Evolutionary conservation across 2,888 invertebrate species (phyloP), one percentile per base, ranked within the genome.

Genomic region (Eutolmus rufibarbis): DNA sequence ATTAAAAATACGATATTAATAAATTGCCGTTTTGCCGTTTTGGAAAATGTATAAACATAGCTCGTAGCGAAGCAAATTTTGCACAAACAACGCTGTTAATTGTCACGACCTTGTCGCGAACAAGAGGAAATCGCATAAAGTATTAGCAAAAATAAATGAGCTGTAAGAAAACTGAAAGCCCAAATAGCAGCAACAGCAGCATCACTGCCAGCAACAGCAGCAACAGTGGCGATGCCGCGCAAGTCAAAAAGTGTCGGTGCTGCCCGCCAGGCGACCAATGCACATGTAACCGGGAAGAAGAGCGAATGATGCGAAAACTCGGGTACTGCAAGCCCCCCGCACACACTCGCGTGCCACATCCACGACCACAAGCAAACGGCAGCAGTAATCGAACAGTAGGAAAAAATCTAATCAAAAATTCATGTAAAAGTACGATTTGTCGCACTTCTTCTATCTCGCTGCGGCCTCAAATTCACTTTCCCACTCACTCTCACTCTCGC

Each of bases 241-340:
- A 84, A 84, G 74, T 84, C 84, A 66, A 40, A 82, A 84, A 84
- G 84, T 84, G 40, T 84, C 40, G 28, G 84, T 46, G 9, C 56
- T 34, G 37, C n/a, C 56, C 31, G 28, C 66, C 4, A 23, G 66
- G 28, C 23, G 12, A 4, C 23, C 28, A n/a, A n/a, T 56, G 81
- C 81, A 81, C 81, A 81, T 81, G 81, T 81, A 81, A 81, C 56
- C 81, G 56, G 56, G 56, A 81, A 81, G 56, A 81, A 56, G 56
- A 56, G 14, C 51, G 56, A 51, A 28, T 28, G 31, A n/a, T 66
- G 66, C 31, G 34, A 40, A 40, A 31, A 74, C n/a, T n/a, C 23
- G 12, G 23, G 66, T 3, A 14, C 66, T 66, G 56, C 56, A 66
- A 66, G 57, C 66, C 28, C 19, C 19, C 23, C 28, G 19, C 66